Evolutionary conservation across 2,888 invertebrate genomes (phyloP).

Genomic region (Sepioteuthis lessoniana): DNA sequence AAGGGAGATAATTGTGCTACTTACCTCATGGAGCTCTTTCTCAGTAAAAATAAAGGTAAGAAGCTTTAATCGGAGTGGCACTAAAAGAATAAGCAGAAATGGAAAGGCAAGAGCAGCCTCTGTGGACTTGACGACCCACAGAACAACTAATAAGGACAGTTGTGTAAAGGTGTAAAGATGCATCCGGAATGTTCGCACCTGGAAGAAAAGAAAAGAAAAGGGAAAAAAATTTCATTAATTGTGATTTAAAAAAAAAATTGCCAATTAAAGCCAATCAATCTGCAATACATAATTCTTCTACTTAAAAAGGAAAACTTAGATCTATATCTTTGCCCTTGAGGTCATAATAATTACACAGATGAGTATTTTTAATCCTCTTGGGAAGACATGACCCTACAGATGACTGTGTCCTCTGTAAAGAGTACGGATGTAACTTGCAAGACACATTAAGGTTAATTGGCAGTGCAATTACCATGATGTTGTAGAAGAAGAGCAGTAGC

Average conservation of each 20-base stretch:
- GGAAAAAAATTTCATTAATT: not conserved
- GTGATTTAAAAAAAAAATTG: not conserved
- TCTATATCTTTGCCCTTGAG: no score
- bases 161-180: slow-evolving; percentile 92
- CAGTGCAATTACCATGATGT: no score
- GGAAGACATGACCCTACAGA: no score
- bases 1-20: slow-evolving; percentile 63
- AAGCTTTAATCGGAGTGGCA: slow-evolving; percentile 85
- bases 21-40: slow-evolving; percentile 88
- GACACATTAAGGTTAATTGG: no score
- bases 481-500: no score
- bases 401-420: no score
- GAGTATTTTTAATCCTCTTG: no score
- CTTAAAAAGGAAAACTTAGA: no score
- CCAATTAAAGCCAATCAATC: no score
- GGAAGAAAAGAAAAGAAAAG: slow-evolving; percentile 59
- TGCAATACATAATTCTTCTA: no score
- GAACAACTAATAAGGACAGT: slow-evolving; percentile 83
- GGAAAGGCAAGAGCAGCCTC: slow-evolving; percentile 92
- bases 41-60: slow-evolving; percentile 85
- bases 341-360: no score
- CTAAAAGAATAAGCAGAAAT: slow-evolving; percentile 84
- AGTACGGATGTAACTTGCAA: no score
- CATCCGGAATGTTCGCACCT: slow-evolving; percentile 93
- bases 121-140: slow-evolving; percentile 93